These are phyloP conservation scores for Drosophila neotestacea DNA, from an alignment of 2,888 invertebrate genomes.

Conservation along the genomic window DNA sequence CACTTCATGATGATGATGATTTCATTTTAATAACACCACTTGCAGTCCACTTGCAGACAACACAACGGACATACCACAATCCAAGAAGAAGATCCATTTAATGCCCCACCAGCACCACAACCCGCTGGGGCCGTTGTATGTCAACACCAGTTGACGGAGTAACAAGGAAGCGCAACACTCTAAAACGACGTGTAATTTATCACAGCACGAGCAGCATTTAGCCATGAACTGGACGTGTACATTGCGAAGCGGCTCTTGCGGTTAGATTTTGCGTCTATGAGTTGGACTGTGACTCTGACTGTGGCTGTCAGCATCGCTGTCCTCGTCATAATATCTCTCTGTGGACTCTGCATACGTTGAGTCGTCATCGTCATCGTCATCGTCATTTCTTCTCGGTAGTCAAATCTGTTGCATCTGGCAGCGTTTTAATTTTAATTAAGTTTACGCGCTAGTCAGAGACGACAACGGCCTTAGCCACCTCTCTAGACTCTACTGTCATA, in stretches of 20 bases:
- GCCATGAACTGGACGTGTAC: slow-evolving; percentile 72
- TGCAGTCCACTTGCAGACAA: slow-evolving; percentile 36
- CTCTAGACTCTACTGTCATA: slow-evolving; percentile 12
- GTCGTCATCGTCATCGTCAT: slow-evolving; percentile 32
- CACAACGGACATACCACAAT: slow-evolving; percentile 22
- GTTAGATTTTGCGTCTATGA: slow-evolving; percentile 35
- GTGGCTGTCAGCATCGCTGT: slow-evolving; percentile 48
- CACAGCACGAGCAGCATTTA: slow-evolving; percentile 82
- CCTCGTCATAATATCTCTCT: slow-evolving; percentile 48
- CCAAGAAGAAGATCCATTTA: slow-evolving; percentile 49
- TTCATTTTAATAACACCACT: slow-evolving; percentile 84
- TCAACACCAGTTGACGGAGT: slow-evolving; percentile 81
- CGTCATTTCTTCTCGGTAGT: slow-evolving; percentile 68
- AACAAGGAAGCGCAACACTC: slow-evolving; percentile 84
- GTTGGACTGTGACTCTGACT: slow-evolving; percentile 16
- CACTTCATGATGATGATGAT: slow-evolving; percentile 83
- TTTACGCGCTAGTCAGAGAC: slow-evolving; percentile 68
- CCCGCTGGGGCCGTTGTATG: slow-evolving; percentile 58
- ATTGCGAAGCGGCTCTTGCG: slow-evolving; percentile 23
- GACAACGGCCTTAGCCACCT: slow-evolving; percentile 27
- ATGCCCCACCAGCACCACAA: slow-evolving; percentile 36
- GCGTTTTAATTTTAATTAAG: slow-evolving; percentile 83
- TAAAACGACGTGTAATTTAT: slow-evolving; percentile 83
- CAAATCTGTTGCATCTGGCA: slow-evolving; percentile 74
- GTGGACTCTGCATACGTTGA: slow-evolving; percentile 27